phyloP scores from a whole-genome alignment of 2,888 invertebrate genomes.

The Siphlonurus alternatus region DNA sequence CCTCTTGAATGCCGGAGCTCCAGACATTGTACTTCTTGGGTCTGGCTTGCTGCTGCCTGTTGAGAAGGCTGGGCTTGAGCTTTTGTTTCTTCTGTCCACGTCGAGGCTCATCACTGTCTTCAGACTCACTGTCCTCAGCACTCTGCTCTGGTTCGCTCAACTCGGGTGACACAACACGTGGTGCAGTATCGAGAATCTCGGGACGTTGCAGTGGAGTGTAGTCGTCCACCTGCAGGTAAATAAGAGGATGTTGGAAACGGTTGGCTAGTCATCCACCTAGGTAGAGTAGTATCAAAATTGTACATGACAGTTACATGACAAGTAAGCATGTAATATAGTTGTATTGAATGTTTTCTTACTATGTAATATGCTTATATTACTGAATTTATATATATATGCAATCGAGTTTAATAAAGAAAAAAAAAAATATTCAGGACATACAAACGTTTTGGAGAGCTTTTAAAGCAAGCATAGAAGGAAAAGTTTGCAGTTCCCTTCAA shows the following conservation, averaged over 20 bases:
- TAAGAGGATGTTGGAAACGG: too few species aligned
- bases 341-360: too few species aligned
- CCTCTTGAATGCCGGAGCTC: slow-evolving; percentile 54
- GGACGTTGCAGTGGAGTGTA: not conserved
- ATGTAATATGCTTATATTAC: too few species aligned
- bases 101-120: slow-evolving; percentile 36
- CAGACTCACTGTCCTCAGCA: slow-evolving; percentile 37
- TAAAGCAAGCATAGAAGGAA: too few species aligned
- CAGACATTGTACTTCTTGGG: slow-evolving; percentile 64
- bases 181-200: not conserved
- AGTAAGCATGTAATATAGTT: too few species aligned
- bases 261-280: too few species aligned
- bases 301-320: too few species aligned
- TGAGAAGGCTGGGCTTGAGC: slow-evolving; percentile 1
- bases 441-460: too few species aligned
- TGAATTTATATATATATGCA: too few species aligned
- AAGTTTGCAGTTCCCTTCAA: not conserved
- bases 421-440: too few species aligned
- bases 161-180: not conserved
- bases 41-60: slow-evolving; percentile 29
- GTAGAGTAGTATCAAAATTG: too few species aligned
- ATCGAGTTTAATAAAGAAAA: too few species aligned
- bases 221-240: not conserved
- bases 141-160: not conserved
- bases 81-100: slow-evolving; percentile 22